These are phyloP conservation scores for Carterocephalus palaemon DNA, from an alignment of 2,888 invertebrate species.

Conservation along the genomic window DNA sequence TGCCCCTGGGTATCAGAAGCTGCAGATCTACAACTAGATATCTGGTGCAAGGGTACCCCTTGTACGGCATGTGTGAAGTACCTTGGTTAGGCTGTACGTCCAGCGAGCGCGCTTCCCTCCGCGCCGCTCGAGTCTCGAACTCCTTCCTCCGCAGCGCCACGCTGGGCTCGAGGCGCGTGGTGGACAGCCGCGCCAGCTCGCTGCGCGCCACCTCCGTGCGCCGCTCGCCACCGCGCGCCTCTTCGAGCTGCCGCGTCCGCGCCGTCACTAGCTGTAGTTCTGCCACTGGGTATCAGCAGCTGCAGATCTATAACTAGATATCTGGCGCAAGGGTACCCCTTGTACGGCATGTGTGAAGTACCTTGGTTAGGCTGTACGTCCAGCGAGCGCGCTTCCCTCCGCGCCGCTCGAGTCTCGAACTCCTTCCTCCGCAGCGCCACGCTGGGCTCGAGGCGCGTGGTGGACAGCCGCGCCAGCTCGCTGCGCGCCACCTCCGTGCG, in stretches of 20 bases:
- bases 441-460: conserved; percentile 84
- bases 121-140: conserved; percentile 80
- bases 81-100: conserved; percentile 73
- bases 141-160: conserved; percentile 86
- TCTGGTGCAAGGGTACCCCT: neutral
- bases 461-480: conserved; percentile 82
- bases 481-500: conserved; percentile 83
- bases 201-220: conserved; percentile 83
- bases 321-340: neutral
- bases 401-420: conserved; percentile 80
- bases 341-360: conserved; percentile 1
- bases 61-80: conserved; percentile 1
- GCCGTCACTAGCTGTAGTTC: conserved; percentile 85
- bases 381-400: conserved; percentile 66
- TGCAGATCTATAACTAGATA: conserved; percentile 77
- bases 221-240: conserved; percentile 79
- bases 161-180: conserved; percentile 84
- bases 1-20: conserved; percentile 62
- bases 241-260: conserved; percentile 86
- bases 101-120: conserved; percentile 66
- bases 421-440: conserved; percentile 86
- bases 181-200: conserved; percentile 82
- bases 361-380: conserved; percentile 73
- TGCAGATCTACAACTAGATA: conserved; percentile 77
- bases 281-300: conserved; percentile 72